Percentiles rank a stretch among this genome's conserved stretches.
Evolutionary conservation across 2,888 invertebrate species (phyloP).

Genomic region (Sceliomorpha sp.): DNA sequence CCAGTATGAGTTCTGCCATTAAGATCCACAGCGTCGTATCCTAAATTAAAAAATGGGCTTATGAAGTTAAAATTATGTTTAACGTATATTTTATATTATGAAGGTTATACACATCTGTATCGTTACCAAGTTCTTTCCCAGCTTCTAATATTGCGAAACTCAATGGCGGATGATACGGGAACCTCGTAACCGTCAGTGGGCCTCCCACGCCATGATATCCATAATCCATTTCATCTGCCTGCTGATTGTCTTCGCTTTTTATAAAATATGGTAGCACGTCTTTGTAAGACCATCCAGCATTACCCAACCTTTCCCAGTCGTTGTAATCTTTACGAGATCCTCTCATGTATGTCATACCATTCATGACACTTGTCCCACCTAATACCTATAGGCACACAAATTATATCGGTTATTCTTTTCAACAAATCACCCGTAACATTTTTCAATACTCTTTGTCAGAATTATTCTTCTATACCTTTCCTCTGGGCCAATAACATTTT

Average conservation of each 20-base stretch:
- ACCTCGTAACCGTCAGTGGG: slow-evolving; percentile 88
- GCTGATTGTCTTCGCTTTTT: slow-evolving; percentile 91
- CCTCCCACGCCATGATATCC: slow-evolving; percentile 90
- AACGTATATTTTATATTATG: too few species aligned
- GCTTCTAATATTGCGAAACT: slow-evolving; percentile 89
- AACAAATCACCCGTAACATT: not conserved
- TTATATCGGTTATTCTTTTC: not conserved
- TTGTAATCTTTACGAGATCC: slow-evolving; percentile 94
- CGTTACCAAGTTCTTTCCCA: slow-evolving; percentile 88
- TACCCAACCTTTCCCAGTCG: slow-evolving; percentile 92
- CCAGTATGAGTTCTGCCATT: slow-evolving; percentile 90
- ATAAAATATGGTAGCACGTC: slow-evolving; percentile 95
- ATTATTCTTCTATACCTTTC: too few species aligned
- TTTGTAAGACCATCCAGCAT: slow-evolving; percentile 93
- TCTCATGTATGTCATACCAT: slow-evolving; percentile 98
- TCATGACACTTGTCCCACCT: slow-evolving; percentile 95
- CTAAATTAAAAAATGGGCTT: slow-evolving; percentile 78
- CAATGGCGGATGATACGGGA: slow-evolving; percentile 92
- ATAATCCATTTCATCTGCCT: slow-evolving; percentile 86
- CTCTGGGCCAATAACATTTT: slow-evolving; percentile 92
- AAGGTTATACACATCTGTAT: not conserved
- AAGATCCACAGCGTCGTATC: slow-evolving; percentile 88
- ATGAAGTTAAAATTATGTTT: too few species aligned
- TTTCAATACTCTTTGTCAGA: too few species aligned
- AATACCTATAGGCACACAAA: slow-evolving; percentile 83